Evolutionary conservation across 1,140 invertebrate species (phyloP), one percentile per base, ranked within the genome.

Genomic region (Cardiocondyla obscurior): DNA sequence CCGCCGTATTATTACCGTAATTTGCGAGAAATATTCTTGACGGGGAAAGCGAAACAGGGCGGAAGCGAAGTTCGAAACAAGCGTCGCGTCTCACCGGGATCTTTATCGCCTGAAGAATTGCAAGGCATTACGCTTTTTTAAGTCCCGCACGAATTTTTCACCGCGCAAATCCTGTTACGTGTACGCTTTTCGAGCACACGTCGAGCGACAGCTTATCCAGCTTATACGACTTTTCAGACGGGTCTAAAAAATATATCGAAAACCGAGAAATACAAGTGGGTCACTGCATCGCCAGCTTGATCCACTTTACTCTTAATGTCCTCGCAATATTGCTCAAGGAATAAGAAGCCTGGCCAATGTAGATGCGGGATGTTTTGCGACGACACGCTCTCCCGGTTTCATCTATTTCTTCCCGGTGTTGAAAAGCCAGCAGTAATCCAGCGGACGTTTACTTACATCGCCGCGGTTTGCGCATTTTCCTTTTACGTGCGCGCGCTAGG

Each of bases 251-350:
- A 74, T 60, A 62, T 67, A 67, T 79, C 51, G 33, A 69, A 55
- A 79, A 79, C 25, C 74, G 33, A 67, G 33, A 39, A 51, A 46
- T 8, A 51, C 60, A 72, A 73, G 57, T 53, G 74, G 58, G 83
- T 81, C 42, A 60, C 19, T 51, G 42, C 28, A 44, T 49, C 67
- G 65, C 64, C 53, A 30, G 22, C 76, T 22, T 49, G 74, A 86
- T 86, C 83, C 67, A 86, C 76, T 86, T 79, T 85, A 58, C 39
- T 25, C 22, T 44, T 42, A 58, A 81, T 69, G 49, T 81, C 55
- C 65, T 51, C 67, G 25, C 19, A 67, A 85, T 81, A 73, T 58
- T 49, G 49, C 49, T 69, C 30, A 8, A 55, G 25, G 44, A 39
- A 81, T 72, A 60, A 30, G 65, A 49, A 58, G 7, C 33, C 28